Conservation (phyloP, 1,140 invertebrate species). For the Carcinoscorpius rotundicauda region DNA sequence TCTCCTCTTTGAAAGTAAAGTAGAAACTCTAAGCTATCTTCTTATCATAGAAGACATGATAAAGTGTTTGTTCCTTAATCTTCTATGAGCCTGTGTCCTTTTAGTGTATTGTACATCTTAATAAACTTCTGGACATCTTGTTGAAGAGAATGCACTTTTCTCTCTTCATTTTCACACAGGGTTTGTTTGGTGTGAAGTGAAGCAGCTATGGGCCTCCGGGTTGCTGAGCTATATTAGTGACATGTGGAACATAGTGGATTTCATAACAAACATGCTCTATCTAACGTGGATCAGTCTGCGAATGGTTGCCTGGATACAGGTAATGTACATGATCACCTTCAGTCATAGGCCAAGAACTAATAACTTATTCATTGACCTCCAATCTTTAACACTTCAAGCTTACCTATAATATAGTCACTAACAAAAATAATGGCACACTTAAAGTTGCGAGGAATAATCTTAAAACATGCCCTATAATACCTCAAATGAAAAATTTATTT, state of each 20-base stretch:
- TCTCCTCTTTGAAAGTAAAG: too few relatives aligned
- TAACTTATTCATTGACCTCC: conserved; percentile 14
- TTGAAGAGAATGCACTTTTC: too few relatives aligned
- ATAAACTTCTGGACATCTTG: too few relatives aligned
- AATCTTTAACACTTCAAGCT: conserved; percentile 2
- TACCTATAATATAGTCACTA: too few relatives aligned
- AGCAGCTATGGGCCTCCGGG: conserved; percentile 72
- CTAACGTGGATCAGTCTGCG: conserved; percentile 78
- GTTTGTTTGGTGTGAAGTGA: conserved; percentile 77
- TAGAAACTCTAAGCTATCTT: too few relatives aligned
- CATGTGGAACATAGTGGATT: conserved; percentile 95
- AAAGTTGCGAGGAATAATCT: too few relatives aligned
- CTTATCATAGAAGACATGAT: too few relatives aligned
- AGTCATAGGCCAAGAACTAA: conserved; percentile 1
- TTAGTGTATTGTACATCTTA: not conserved
- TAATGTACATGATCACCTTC: conserved; percentile 22
- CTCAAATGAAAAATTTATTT: too few relatives aligned
- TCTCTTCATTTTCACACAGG: conserved; percentile 42
- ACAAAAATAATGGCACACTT: too few relatives aligned
- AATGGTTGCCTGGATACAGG: conserved; percentile 48
- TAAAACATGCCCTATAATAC: too few relatives aligned
- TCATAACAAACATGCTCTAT: conserved; percentile 86
- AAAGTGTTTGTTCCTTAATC: too few relatives aligned
- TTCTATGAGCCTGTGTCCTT: not conserved
- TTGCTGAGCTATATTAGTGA: conserved; percentile 80